Base-by-base conservation (phyloP, 2,113 vertebrate species). In the Tragulus kanchil region DNA sequence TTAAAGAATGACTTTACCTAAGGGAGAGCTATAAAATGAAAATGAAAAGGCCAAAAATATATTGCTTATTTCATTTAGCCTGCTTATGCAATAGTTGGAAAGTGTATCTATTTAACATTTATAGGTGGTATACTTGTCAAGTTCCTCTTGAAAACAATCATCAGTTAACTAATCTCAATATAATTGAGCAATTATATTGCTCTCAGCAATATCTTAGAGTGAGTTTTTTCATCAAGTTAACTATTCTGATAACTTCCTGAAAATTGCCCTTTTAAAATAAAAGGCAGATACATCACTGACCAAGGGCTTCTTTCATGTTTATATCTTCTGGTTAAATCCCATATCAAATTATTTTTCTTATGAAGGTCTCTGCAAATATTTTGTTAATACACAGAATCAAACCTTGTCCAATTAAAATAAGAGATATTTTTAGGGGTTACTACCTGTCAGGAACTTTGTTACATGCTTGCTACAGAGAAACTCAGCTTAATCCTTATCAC, bases 101-200 rank as follows among this genome's bases (percentile, higher is more conserved):
- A 85, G 56, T 50, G 10, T 65, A 7, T 85, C 48, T 59, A 6
- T 69, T 79, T 79, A 93, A 84, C 42, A n/a, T 84, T 93, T 82
- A 36, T 52, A 83, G 8, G n/a, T 52, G 1, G 12, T 71, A 0
- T 59, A 96, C 75, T 89, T 81, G 50, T 65, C 21, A 89, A 61
- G 71, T 85, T 94, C 7, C 71, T 92, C 23, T 71, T n/a, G 48
- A 92, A 95, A 85, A 77, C 77, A 28, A 5, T n/a, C n/a, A n/a
- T n/a, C n/a, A n/a, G n/a, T n/a, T n/a, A n/a, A n/a, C n/a, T n/a
- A n/a, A n/a, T n/a, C n/a, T n/a, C n/a, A n/a, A n/a, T n/a, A n/a
- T n/a, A n/a, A n/a, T n/a, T n/a, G n/a, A n/a, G n/a, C n/a, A n/a
- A n/a, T n/a, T n/a, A n/a, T n/a, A n/a, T n/a, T n/a, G n/a, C n/a